Conservation (phyloP, 2,888 invertebrate genomes). For the Cyclophora punctaria region DNA sequence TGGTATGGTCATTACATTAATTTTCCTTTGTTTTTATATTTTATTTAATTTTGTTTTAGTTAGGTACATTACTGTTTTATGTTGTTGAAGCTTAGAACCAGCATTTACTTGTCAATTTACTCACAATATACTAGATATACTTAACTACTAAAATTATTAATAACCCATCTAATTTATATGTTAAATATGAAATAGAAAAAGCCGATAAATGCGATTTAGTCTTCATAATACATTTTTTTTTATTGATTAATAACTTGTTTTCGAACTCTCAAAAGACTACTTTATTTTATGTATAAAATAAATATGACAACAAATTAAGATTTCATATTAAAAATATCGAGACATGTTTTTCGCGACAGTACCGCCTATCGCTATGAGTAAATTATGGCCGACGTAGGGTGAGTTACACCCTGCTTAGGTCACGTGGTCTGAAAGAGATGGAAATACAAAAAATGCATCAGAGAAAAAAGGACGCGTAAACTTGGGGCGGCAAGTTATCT, state of each 20-base stretch:
- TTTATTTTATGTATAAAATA: constrained; percentile 4
- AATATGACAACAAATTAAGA: constrained; percentile 24
- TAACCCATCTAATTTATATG: too few species aligned
- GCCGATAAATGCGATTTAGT: too few species aligned
- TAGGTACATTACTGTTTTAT: background rate
- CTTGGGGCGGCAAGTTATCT: constrained; percentile 75
- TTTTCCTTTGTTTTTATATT: constrained; percentile 25
- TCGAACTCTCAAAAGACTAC: too few species aligned
- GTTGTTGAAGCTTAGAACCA: too few species aligned
- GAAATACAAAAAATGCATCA: constrained; percentile 34
- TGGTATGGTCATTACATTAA: constrained; percentile 53
- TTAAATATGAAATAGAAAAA: too few species aligned
- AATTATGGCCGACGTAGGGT: constrained; percentile 74
- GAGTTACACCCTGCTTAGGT: constrained; percentile 76
- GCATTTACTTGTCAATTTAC: too few species aligned
- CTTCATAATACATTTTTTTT: too few species aligned
- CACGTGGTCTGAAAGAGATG: constrained; percentile 67
- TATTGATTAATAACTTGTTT: too few species aligned
- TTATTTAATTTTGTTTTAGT: constrained; percentile 4
- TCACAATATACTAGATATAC: too few species aligned
- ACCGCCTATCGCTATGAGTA: constrained; percentile 75
- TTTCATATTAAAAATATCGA: constrained; percentile 34
- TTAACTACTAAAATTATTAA: too few species aligned
- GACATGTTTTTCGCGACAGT: constrained; percentile 68
- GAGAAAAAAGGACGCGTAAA: constrained; percentile 48